phyloP scores from a whole-genome alignment of 1,140 invertebrate genomes.

The Wiebesia pumilae region DNA sequence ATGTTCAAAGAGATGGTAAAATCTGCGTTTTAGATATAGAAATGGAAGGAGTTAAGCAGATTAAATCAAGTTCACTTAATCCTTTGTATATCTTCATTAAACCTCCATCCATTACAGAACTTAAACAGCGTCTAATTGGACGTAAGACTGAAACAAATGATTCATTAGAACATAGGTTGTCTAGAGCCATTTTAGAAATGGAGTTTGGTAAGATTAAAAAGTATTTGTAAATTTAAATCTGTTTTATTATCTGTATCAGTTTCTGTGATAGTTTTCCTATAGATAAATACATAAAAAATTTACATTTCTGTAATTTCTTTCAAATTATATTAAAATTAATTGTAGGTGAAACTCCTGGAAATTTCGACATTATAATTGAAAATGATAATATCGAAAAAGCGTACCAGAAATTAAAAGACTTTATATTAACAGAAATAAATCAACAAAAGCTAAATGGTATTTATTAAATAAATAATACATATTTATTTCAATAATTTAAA shows the following conservation, averaged over 20 bases:
- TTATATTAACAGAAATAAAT: slow-evolving; percentile 78
- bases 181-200: slow-evolving; percentile 85
- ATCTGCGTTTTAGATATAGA: slow-evolving; percentile 98
- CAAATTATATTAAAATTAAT: slow-evolving; percentile 30
- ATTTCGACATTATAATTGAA: slow-evolving; percentile 93
- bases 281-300: too few relatives aligned
- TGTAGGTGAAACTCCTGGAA: slow-evolving; percentile 82
- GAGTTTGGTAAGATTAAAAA: slow-evolving; percentile 81
- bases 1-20: slow-evolving; percentile 86
- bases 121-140: slow-evolving; percentile 85
- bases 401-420: slow-evolving; percentile 86
- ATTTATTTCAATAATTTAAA: slow-evolving; percentile 18
- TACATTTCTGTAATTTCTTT: slow-evolving; percentile 40
- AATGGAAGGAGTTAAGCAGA: slow-evolving; percentile 94
- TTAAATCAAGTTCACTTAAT: slow-evolving; percentile 89
- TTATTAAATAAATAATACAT: slow-evolving; percentile 34
- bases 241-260: neutral
- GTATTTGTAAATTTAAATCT: neutral
- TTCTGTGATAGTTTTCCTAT: too few relatives aligned
- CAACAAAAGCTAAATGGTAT: slow-evolving; percentile 57
- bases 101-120: slow-evolving; percentile 88
- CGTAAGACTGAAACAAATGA: slow-evolving; percentile 95
- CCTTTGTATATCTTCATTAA: slow-evolving; percentile 94
- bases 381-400: slow-evolving; percentile 94
- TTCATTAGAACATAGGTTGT: slow-evolving; percentile 84